Conservation (phyloP, 1,140 invertebrate genomes). For the Pseudomyrmex pallidus region DNA sequence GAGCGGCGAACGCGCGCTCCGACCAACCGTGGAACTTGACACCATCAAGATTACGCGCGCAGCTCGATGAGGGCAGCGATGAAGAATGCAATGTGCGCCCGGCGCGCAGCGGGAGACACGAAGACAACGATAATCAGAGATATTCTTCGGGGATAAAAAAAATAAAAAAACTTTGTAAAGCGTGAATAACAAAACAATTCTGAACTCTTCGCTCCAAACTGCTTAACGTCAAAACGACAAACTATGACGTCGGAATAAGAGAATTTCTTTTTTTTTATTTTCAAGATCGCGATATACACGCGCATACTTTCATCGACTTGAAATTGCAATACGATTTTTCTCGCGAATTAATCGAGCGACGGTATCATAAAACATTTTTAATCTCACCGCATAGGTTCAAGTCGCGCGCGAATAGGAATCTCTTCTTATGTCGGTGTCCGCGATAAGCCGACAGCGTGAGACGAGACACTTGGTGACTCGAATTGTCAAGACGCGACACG, state of each 20-base stretch:
- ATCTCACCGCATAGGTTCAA: not conserved
- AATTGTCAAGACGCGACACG: not conserved
- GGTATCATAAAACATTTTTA: not conserved
- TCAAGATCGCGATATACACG: no score
- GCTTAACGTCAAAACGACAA: no score
- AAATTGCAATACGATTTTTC: not conserved
- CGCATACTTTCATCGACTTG: no score
- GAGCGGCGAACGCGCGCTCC: conserved; percentile 8
- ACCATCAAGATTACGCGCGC: conserved; percentile 23
- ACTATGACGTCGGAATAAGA: no score
- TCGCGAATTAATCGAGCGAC: not conserved
- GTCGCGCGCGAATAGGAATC: not conserved
- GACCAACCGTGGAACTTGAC: conserved; percentile 36
- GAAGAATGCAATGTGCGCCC: not conserved
- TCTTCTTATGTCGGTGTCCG: not conserved
- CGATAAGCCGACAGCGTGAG: not conserved
- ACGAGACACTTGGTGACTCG: not conserved
- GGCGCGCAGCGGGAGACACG: not conserved
- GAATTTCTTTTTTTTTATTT: no score
- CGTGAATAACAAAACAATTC: no score
- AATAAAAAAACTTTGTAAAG: no score
- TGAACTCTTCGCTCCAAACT: no score
- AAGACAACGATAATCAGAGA: not conserved
- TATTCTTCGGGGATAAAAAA: no score
- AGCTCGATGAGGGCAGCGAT: not conserved